Base-by-base conservation (phyloP, 2,888 invertebrate species). In the Cantharis flavilabris region DNA sequence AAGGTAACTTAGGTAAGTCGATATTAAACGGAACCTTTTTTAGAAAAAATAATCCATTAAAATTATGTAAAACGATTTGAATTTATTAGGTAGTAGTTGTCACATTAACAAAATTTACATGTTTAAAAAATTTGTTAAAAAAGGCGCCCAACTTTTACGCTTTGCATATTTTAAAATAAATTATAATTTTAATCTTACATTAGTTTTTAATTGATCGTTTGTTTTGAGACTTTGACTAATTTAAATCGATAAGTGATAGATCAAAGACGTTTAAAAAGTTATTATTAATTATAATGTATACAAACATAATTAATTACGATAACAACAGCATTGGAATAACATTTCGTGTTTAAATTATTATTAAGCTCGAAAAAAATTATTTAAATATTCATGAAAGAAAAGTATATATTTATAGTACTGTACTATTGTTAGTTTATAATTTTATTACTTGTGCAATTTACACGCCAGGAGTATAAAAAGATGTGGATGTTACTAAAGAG, bases 1-100 rank as follows among this genome's bases (percentile, higher is more conserved):
- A 76, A 77, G 76, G 73, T 70, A 67, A 76, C 69, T 3, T 49
- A 49, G 49, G 49, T n/a, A 49, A 49, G 49, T 49, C 49, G n/a
- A 5, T n/a, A n/a, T 49, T n/a, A 49, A 49, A 49, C 49, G 49
- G 49, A 49, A 49, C 49, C 49, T 7, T 49, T 49, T 20, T 49
- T 7, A 49, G n/a, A 49, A n/a, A 49, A 49, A 49, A 49, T 49
- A 49, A 49, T 49, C 49, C 49, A 49, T 49, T 49, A 49, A 49
- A 49, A 49, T 49, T 49, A 49, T 49, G 49, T 49, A 49, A 49
- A 49, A 49, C 49, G 49, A 49, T 49, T 49, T n/a, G 49, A 49
- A 49, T 49, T 49, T 49, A 49, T 49, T 49, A 49, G 49, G 49
- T 49, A 49, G 49, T 49, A 49, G 49, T 49, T 49, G 49, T 49